phyloP scores from a whole-genome alignment of 1,140 invertebrate species.

The Sogatella furcifera region DNA sequence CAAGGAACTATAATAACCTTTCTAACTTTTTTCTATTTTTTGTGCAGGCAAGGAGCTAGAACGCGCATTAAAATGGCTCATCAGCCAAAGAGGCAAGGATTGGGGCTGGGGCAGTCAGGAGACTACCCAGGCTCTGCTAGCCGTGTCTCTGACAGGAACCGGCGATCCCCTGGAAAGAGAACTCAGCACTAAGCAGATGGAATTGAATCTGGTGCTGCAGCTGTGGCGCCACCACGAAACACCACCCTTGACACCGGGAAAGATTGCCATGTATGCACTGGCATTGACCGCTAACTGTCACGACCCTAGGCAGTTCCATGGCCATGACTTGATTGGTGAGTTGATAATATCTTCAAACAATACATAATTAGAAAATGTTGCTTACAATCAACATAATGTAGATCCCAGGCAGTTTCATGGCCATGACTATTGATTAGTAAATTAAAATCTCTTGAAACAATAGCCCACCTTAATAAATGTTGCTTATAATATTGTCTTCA shows the following conservation, averaged over 20 bases:
- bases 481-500: too few relatives aligned
- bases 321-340: slow-evolving; percentile 58
- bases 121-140: slow-evolving; percentile 21
- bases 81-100: slow-evolving; percentile 17
- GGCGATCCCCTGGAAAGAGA: slow-evolving; percentile 49
- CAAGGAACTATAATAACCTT: too few relatives aligned
- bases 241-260: slow-evolving; percentile 48
- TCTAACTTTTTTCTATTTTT: slow-evolving; percentile 7
- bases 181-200: slow-evolving; percentile 68
- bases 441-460: too few relatives aligned
- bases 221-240: slow-evolving; percentile 56
- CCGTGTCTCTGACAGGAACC: slow-evolving; percentile 19
- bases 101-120: slow-evolving; percentile 21
- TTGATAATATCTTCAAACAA: not conserved
- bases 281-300: slow-evolving; percentile 65
- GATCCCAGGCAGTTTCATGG: too few relatives aligned
- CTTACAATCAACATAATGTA: too few relatives aligned
- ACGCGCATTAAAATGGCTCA: slow-evolving; percentile 20
- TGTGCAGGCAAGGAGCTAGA: slow-evolving; percentile 13
- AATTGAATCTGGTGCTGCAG: slow-evolving; percentile 67
- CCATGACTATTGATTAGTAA: too few relatives aligned
- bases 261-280: slow-evolving; percentile 60
- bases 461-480: too few relatives aligned
- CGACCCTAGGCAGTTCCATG: slow-evolving; percentile 70
- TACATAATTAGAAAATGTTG: too few relatives aligned